A percentile compares a stretch with the other conserved stretches of the same genome.
Evolutionary conservation across 2,797 vertebrate genomes (phyloP).

Genomic region (Geotria australis): DNA sequence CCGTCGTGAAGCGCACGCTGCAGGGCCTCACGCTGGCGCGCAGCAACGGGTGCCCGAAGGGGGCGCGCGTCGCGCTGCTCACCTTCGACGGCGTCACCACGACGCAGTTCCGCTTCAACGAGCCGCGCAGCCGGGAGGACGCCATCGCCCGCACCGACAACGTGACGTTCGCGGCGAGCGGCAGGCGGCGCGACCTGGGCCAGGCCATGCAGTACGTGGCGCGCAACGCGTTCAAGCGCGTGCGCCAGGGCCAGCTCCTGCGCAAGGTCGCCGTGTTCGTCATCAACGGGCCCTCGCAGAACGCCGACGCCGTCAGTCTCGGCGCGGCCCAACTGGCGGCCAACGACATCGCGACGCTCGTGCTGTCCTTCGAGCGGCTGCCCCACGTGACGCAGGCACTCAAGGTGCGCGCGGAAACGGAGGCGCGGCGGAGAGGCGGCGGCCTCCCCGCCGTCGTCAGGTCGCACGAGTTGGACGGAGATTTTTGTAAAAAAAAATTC

Average conservation of each 20-base stretch:
- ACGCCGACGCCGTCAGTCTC: conserved; percentile 11
- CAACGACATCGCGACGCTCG: conserved; percentile 15
- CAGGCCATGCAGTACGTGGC: conserved; percentile 36
- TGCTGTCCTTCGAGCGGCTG: conserved; percentile 20
- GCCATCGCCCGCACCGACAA: not conserved
- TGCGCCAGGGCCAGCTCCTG: conserved; percentile 17
- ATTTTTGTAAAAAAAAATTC: too few relatives aligned
- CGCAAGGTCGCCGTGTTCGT: conserved; percentile 46
- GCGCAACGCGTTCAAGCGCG: conserved; percentile 33
- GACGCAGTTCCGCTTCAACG: not conserved
- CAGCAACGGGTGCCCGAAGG: conserved; percentile 31
- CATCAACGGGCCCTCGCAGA: conserved; percentile 10
- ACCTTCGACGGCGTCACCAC: conserved; percentile 10
- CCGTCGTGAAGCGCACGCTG: conserved; percentile 18
- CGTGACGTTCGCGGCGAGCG: not conserved
- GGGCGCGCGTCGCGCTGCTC: conserved; percentile 29
- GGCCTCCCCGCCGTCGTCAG: too few relatives aligned
- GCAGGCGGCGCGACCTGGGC: conserved; percentile 16
- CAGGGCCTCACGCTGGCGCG: conserved; percentile 20
- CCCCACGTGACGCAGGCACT: conserved; percentile 14
- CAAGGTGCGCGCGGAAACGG: conserved; percentile 11
- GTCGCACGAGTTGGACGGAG: too few relatives aligned
- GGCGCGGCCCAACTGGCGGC: conserved; percentile 29
- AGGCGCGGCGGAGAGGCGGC: too few relatives aligned
- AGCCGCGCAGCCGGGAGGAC: not conserved